Evolutionary conservation across 2,113 vertebrate genomes (phyloP).

Genomic region (Geococcyx californianus): DNA sequence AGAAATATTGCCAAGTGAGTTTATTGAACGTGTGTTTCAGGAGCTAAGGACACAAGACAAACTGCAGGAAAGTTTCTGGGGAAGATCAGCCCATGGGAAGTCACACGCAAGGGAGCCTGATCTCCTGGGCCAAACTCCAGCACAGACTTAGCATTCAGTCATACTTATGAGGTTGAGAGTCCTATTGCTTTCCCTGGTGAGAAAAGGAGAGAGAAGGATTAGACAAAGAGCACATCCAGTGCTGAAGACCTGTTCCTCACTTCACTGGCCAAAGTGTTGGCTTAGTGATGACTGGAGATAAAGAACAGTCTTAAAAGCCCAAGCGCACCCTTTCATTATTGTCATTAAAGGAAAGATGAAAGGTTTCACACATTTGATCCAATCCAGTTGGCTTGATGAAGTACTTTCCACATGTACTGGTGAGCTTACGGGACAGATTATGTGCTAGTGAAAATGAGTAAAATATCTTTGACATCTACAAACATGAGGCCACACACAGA

Average conservation of each 20-base stretch:
- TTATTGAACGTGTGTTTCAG: slow-evolving; percentile 47
- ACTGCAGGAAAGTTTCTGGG: not conserved
- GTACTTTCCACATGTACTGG: not conserved
- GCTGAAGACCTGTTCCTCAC: not conserved
- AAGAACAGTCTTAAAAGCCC: not conserved
- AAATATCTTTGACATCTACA: not conserved
- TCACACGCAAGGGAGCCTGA: not conserved
- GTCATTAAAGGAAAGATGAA: not conserved
- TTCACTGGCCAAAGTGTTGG: not conserved
- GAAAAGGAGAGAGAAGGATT: not conserved
- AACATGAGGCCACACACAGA: not conserved
- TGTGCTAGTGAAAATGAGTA: not conserved
- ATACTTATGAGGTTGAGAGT: not conserved
- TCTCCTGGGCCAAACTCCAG: not conserved
- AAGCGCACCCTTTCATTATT: not conserved
- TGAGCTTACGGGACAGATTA: not conserved
- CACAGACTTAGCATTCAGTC: not conserved
- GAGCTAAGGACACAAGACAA: not conserved
- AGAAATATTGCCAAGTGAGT: slow-evolving; percentile 5
- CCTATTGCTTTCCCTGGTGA: not conserved
- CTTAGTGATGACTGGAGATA: not conserved
- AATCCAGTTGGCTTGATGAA: not conserved
- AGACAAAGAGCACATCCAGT: not conserved
- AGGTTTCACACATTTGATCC: not conserved
- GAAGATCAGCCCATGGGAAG: not conserved